Percentiles rank a stretch among this genome's conserved stretches.
These are phyloP conservation scores for Asarcornis scutulata DNA, from an alignment of 2,113 vertebrate species.

Conservation along the genomic window DNA sequence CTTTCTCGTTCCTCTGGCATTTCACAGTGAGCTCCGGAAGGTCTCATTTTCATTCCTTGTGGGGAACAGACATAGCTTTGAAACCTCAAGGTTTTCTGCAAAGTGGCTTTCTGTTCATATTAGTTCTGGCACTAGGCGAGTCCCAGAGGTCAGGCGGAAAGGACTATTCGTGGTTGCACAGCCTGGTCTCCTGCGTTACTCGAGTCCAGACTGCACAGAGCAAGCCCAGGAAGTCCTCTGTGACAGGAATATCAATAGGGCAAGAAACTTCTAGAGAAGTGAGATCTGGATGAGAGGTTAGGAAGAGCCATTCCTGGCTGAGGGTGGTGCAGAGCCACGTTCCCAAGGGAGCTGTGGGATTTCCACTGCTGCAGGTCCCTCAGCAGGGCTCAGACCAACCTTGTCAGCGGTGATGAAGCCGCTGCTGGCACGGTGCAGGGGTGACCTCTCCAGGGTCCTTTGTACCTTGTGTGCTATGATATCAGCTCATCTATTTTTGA, in stretches of 20 bases:
- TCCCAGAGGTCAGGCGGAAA: neutral
- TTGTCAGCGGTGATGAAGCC: slow-evolving; percentile 17
- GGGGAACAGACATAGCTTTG: neutral
- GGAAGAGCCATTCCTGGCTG: neutral
- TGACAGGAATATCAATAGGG: neutral
- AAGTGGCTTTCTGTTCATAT: neutral
- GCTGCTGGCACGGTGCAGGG: neutral
- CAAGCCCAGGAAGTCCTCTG: neutral
- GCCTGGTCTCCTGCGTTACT: neutral
- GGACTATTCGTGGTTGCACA: neutral
- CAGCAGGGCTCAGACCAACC: neutral
- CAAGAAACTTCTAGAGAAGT: neutral
- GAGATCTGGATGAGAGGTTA: neutral
- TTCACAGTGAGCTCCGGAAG: neutral
- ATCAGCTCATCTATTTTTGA: slow-evolving; percentile 52
- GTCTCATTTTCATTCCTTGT: neutral
- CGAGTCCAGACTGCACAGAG: neutral
- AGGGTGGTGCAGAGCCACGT: neutral
- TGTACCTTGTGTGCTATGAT: neutral
- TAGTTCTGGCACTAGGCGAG: fast-evolving
- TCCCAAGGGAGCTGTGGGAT: neutral
- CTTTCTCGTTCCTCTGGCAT: neutral
- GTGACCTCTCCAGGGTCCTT: slow-evolving; percentile 17
- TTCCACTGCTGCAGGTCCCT: neutral
- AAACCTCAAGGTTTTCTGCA: neutral